Percentiles rank a stretch among this genome's conserved stretches.
phyloP scores from a whole-genome alignment of 2,113 vertebrate genomes.

The Mesoclemmys tuberculata region DNA sequence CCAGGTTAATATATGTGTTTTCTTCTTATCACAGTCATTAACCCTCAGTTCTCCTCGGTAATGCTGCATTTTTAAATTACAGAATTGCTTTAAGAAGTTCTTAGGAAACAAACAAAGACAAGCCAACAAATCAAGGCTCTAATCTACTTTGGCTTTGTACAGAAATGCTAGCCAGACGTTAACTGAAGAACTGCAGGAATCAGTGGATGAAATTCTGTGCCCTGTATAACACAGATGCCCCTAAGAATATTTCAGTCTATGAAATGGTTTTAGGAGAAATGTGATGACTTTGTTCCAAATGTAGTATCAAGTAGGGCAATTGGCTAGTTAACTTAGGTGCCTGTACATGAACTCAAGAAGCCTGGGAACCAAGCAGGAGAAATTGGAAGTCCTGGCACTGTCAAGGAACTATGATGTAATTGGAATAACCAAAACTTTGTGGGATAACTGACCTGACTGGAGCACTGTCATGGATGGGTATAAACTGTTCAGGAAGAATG shows the following conservation, averaged over 20 bases:
- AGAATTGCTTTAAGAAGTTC: background rate
- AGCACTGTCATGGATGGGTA: too few species aligned
- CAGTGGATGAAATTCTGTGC: background rate
- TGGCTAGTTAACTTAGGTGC: too few species aligned
- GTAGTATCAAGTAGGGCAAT: background rate
- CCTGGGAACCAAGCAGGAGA: too few species aligned
- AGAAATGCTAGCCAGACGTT: background rate
- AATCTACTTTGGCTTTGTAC: background rate
- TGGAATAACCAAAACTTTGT: too few species aligned
- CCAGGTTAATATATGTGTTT: background rate
- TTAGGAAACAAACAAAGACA: background rate
- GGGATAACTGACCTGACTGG: too few species aligned
- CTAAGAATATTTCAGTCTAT: background rate
- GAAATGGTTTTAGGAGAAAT: background rate
- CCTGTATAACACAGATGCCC: background rate
- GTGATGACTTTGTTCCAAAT: background rate
- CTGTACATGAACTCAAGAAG: too few species aligned
- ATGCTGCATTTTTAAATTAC: background rate
- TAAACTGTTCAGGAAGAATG: too few species aligned
- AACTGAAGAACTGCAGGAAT: background rate
- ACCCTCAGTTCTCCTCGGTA: background rate
- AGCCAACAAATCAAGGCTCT: background rate
- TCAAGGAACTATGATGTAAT: too few species aligned
- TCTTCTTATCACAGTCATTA: background rate
- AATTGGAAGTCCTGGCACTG: too few species aligned